These are phyloP conservation scores for Cenopis cana DNA, from an alignment of 2,888 invertebrate species.

Conservation along the genomic window DNA sequence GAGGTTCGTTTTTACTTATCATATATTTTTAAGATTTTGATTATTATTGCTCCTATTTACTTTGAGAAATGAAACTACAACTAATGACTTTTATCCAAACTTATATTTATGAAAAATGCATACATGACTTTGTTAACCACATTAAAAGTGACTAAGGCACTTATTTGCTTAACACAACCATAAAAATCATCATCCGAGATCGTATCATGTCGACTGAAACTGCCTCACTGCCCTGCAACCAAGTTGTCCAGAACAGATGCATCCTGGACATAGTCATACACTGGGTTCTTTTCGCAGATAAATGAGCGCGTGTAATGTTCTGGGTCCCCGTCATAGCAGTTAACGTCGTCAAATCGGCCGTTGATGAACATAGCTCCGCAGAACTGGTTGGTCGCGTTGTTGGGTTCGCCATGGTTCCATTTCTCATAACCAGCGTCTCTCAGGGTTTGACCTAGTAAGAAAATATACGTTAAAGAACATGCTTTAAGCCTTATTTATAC, in stretches of 20 bases:
- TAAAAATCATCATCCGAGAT: neutral
- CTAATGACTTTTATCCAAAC: neutral
- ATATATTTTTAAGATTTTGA: too few species aligned
- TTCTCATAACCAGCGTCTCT: neutral
- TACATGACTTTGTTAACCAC: neutral
- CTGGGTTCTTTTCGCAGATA: slow-evolving; percentile 8
- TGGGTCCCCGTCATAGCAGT: slow-evolving; percentile 16
- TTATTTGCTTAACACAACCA: neutral
- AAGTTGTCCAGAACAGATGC: neutral
- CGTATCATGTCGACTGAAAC: neutral
- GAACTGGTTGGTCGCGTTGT: slow-evolving; percentile 19
- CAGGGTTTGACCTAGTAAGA: slow-evolving; percentile 9
- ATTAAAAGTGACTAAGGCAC: neutral
- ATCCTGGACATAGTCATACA: neutral
- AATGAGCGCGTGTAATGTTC: slow-evolving; percentile 10
- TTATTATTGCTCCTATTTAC: too few species aligned
- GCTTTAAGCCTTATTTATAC: too few species aligned
- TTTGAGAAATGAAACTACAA: neutral
- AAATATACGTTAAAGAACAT: too few species aligned
- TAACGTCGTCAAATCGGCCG: slow-evolving; percentile 11
- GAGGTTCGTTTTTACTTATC: too few species aligned
- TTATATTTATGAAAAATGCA: neutral
- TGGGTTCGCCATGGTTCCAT: slow-evolving; percentile 18
- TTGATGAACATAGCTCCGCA: slow-evolving; percentile 21
- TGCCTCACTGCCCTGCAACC: neutral